A percentile compares a stretch with the other conserved stretches of the same genome.
Conservation (phyloP, 2,797 vertebrate species). For the Netta rufina region DNA sequence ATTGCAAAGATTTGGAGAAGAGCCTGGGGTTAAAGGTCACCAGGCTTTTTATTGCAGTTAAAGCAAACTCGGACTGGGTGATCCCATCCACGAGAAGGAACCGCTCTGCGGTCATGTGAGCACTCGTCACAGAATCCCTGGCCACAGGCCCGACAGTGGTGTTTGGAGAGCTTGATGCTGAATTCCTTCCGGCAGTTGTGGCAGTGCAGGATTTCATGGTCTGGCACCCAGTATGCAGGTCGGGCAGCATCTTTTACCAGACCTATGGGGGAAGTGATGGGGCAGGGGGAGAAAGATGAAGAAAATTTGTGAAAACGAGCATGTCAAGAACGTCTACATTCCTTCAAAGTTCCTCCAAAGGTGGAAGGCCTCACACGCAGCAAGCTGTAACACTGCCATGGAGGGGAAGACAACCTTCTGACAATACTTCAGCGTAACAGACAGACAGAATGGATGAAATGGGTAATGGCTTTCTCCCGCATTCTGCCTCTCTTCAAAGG, state of each 20-base stretch:
- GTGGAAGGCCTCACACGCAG: neutral
- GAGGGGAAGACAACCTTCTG: neutral
- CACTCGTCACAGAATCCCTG: constrained; percentile 97
- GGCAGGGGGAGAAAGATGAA: neutral
- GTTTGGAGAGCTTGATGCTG: constrained; percentile 92
- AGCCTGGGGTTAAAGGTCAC: constrained; percentile 89
- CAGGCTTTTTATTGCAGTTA: constrained; percentile 92
- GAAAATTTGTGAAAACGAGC: neutral
- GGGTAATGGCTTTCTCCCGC: neutral
- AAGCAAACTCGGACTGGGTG: constrained; percentile 95
- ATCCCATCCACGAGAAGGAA: constrained; percentile 97
- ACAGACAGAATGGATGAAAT: neutral
- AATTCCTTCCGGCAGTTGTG: constrained; percentile 92
- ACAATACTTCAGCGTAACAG: neutral
- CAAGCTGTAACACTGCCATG: neutral
- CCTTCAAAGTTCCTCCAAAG: neutral
- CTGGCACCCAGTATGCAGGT: constrained; percentile 97
- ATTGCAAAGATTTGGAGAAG: constrained; percentile 74
- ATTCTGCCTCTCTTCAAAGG: neutral
- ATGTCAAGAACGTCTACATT: neutral
- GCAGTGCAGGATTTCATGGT: constrained; percentile 94
- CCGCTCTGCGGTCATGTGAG: constrained; percentile 89
- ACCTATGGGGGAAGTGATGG: constrained; percentile 75
- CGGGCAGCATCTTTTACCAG: constrained; percentile 95
- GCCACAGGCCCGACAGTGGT: constrained; percentile 97